Percentiles rank a stretch among this genome's conserved stretches.
Conservation (phyloP, 2,113 vertebrate genomes). For the Neopipo cinnamomea region DNA sequence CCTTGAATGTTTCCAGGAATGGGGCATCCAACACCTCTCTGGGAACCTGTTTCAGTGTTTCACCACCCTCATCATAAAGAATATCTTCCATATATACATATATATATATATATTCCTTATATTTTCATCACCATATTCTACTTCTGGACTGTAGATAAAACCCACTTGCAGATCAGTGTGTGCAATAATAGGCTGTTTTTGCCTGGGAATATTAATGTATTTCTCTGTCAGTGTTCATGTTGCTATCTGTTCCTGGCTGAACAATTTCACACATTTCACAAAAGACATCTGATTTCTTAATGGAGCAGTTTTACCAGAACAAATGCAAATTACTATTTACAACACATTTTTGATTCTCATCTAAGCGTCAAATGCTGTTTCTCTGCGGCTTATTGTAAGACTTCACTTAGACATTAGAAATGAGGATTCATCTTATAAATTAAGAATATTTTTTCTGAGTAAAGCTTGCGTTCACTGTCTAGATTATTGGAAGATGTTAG, state of each 20-base stretch:
- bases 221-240: neutral
- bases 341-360: neutral
- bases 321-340: slow-evolving; percentile 17
- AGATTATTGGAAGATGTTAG: neutral
- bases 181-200: neutral
- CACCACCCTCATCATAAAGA: neutral
- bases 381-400: neutral
- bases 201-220: neutral
- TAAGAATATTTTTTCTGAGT: neutral
- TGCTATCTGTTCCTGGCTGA: neutral
- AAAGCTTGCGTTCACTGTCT: neutral
- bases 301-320: neutral
- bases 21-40: neutral
- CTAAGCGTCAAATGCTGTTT: neutral
- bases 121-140: neutral
- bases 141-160: neutral
- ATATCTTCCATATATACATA: neutral
- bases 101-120: too few relatives aligned
- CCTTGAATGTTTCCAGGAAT: neutral
- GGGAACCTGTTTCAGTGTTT: neutral
- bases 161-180: neutral
- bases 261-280: neutral
- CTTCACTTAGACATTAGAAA: neutral
- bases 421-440: neutral
- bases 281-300: neutral